Percentiles rank a stretch among this genome's conserved stretches.
Evolutionary conservation across 2,797 vertebrate genomes (phyloP).

Genomic region (Peromyscus eremicus): DNA sequence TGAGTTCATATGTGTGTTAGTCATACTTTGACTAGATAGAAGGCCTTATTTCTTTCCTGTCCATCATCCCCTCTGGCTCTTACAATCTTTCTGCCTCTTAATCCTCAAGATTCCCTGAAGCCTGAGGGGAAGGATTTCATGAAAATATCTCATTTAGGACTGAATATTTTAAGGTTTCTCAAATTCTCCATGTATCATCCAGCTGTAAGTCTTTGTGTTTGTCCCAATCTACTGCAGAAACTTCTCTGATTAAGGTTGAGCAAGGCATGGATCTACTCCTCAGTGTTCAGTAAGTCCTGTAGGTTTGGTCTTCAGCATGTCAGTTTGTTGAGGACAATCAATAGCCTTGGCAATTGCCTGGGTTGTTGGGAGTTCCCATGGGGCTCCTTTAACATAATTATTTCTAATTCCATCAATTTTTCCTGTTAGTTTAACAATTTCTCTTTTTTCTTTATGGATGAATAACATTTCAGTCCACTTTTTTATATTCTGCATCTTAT

Average conservation of each 20-base stretch:
- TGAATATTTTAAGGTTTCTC: too few species aligned
- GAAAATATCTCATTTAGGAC: background rate
- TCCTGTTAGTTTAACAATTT: background rate
- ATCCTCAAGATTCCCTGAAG: background rate
- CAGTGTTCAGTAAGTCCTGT: background rate
- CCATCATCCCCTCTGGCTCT: background rate
- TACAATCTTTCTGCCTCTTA: background rate
- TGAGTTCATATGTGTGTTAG: background rate
- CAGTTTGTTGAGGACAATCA: too few species aligned
- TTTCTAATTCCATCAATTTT: background rate
- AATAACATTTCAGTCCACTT: too few species aligned
- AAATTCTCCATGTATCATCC: too few species aligned
- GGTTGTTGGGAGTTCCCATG: background rate
- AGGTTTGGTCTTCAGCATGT: background rate
- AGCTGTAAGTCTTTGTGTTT: too few species aligned
- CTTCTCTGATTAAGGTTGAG: background rate
- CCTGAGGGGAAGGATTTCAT: background rate
- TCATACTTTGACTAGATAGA: background rate
- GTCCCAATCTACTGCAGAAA: background rate
- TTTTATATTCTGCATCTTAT: too few species aligned
- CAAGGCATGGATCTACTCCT: background rate
- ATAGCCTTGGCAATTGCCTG: background rate
- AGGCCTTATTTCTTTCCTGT: background rate
- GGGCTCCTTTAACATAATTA: background rate
- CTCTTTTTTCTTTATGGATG: background rate